These are phyloP conservation scores for Hermetia illucens DNA, from an alignment of 1,140 invertebrate genomes.

Conservation along the genomic window DNA sequence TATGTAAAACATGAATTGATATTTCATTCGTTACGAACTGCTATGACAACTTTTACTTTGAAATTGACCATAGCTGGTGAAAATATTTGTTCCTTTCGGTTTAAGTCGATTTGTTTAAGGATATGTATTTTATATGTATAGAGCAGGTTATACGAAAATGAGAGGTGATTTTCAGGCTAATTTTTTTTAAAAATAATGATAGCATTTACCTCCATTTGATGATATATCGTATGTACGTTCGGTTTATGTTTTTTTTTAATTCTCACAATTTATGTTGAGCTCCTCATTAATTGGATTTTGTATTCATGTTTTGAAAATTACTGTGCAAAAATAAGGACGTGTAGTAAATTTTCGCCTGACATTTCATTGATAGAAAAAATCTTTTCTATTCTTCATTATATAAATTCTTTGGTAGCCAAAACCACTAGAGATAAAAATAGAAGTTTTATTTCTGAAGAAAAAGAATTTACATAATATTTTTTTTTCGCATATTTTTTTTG, in stretches of 20 bases:
- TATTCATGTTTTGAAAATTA: not conserved
- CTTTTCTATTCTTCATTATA: not conserved
- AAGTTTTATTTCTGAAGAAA: too few relatives aligned
- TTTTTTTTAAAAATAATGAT: slow-evolving; percentile 1
- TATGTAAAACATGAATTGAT: not conserved
- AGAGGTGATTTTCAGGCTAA: not conserved
- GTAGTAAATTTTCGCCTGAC: not conserved
- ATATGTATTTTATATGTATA: not conserved
- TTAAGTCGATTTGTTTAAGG: not conserved
- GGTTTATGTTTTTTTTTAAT: not conserved
- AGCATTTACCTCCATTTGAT: not conserved
- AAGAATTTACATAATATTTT: slow-evolving; percentile 2
- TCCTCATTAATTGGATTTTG: not conserved
- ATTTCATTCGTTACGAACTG: not conserved
- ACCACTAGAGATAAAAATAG: too few relatives aligned
- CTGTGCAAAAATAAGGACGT: not conserved
- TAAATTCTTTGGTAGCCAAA: slow-evolving; percentile 6
- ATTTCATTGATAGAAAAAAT: not conserved
- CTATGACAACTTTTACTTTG: not conserved
- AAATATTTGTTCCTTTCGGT: not conserved
- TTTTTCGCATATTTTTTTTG: not conserved
- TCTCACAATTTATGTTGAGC: not conserved
- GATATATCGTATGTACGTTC: slow-evolving; percentile 1
- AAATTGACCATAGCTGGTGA: not conserved
- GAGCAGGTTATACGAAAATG: not conserved